Conservation (phyloP, 2,888 invertebrate species). For the Drosophila helvetica region DNA sequence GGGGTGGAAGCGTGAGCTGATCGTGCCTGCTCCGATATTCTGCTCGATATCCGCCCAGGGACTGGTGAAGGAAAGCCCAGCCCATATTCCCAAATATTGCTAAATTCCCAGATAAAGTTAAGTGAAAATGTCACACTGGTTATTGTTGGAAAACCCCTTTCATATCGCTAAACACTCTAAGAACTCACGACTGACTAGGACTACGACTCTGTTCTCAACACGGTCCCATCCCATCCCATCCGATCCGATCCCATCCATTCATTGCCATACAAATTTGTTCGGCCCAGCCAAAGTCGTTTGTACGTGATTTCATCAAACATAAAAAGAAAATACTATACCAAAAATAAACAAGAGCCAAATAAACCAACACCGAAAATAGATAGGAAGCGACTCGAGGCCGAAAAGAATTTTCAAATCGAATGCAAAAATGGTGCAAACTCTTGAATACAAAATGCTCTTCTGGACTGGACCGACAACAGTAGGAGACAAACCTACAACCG, state of each 20-base stretch:
- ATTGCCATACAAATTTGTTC: slow-evolving; percentile 29
- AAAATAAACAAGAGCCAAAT: slow-evolving; percentile 41
- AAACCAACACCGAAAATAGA: slow-evolving; percentile 10
- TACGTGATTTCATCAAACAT: slow-evolving; percentile 79
- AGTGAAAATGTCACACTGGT: neutral
- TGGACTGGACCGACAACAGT: slow-evolving; percentile 11
- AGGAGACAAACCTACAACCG: slow-evolving; percentile 32
- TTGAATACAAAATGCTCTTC: slow-evolving; percentile 71
- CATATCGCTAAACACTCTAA: neutral
- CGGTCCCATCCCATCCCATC: slow-evolving; percentile 23
- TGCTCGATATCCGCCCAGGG: neutral
- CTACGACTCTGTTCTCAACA: slow-evolving; percentile 9
- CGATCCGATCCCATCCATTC: slow-evolving; percentile 23
- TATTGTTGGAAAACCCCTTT: neutral
- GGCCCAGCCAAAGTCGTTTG: slow-evolving; percentile 48
- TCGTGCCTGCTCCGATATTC: neutral
- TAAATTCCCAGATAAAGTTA: neutral
- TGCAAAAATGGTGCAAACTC: slow-evolving; percentile 79
- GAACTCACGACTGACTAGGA: neutral
- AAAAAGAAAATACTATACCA: slow-evolving; percentile 50
- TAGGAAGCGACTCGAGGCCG: slow-evolving; percentile 42
- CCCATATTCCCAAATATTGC: no score
- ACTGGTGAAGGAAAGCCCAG: no score
- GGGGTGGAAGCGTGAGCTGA: slow-evolving; percentile 24
- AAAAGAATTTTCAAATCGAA: slow-evolving; percentile 76